Base-by-base conservation (phyloP, 2,888 invertebrate species). In the Cataglyphis livida region DNA sequence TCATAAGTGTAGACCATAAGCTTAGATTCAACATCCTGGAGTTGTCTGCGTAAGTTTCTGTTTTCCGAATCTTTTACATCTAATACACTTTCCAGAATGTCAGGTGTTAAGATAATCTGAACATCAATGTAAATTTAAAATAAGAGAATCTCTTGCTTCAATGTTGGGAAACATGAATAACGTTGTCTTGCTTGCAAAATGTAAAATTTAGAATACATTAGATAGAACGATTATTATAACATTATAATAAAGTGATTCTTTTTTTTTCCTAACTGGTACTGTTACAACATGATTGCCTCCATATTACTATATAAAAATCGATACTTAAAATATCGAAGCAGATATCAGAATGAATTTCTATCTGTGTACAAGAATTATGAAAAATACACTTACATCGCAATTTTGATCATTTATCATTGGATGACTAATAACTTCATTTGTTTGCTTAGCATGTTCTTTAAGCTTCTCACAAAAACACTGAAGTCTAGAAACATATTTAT, bases 101-200 rank as follows among this genome's bases (percentile, higher is more conserved):
- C 91, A 86, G 89, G 86, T 82, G 89, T 81, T 89, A 86, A 88
- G 82, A 87, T 83, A 84, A 93, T 93, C 93, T 94, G 91, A 89
- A 92, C 84, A 84, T 79, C 74, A 89, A 90, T 61, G 84, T 62
- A 74, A 68, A 41, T 87, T 82, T 75, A 51, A 51, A 51, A 51
- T 74, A 82, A 66, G 64, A 78, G 18, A 85, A 15, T 68, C 48
- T 66, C n/a, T 83, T 15, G 15, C 10, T 21, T n/a, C 38, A 35
- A 41, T 70, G 48, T 71, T 59, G 21, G 9, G 0, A 70, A 32
- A 44, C 1, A 10, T 44, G 32, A 70, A 12, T 28, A 57, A 57
- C 0, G 57, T 65, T 51, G 18, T 78, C 32, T 70, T 59, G 32
- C 44, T 59, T 44, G 6, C 44, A 70, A 70, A 70, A 70, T 44